phyloP scores from a whole-genome alignment of 2,797 vertebrate species.

The Acipenser oxyrinchus region DNA sequence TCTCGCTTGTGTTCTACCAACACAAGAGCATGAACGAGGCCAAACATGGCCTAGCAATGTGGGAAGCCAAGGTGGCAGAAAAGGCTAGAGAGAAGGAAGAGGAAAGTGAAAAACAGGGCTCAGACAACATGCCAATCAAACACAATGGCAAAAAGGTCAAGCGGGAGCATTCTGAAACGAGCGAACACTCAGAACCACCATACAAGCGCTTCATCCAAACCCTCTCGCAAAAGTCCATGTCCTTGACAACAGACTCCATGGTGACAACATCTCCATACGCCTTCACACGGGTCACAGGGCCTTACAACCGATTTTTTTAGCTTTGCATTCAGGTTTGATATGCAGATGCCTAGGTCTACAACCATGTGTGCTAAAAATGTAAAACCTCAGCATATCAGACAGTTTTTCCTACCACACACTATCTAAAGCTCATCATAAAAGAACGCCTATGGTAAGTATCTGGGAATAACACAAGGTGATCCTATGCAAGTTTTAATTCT shows the following conservation, averaged over 20 bases:
- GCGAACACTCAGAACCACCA: slow-evolving; percentile 68
- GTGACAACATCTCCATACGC: slow-evolving; percentile 90
- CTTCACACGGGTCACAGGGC: slow-evolving; percentile 96
- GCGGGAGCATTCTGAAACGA: slow-evolving; percentile 73
- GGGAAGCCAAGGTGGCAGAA: slow-evolving; percentile 97
- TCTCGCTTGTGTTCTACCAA: slow-evolving; percentile 98
- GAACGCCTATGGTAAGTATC: slow-evolving; percentile 40
- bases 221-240: slow-evolving; percentile 76
- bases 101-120: slow-evolving; percentile 80
- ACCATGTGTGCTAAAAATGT: slow-evolving; percentile 47
- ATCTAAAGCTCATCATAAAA: slow-evolving; percentile 33
- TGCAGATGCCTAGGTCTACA: slow-evolving; percentile 22
- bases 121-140: slow-evolving; percentile 81
- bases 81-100: slow-evolving; percentile 94
- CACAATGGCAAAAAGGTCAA: slow-evolving; percentile 73
- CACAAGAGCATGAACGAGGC: slow-evolving; percentile 97
- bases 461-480: slow-evolving; percentile 54
- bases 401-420: slow-evolving; percentile 41
- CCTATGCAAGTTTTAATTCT: slow-evolving; percentile 47
- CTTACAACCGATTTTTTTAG: slow-evolving; percentile 87
- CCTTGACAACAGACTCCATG: slow-evolving; percentile 84
- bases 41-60: slow-evolving; percentile 87
- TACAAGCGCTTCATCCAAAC: slow-evolving; percentile 84
- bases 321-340: slow-evolving; percentile 29
- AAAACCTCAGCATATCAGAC: slow-evolving; percentile 42